Evolutionary conservation across 2,888 invertebrate genomes (phyloP), one percentile per base, ranked within the genome.

Genomic region (Pyrrhosoma nymphula): DNA sequence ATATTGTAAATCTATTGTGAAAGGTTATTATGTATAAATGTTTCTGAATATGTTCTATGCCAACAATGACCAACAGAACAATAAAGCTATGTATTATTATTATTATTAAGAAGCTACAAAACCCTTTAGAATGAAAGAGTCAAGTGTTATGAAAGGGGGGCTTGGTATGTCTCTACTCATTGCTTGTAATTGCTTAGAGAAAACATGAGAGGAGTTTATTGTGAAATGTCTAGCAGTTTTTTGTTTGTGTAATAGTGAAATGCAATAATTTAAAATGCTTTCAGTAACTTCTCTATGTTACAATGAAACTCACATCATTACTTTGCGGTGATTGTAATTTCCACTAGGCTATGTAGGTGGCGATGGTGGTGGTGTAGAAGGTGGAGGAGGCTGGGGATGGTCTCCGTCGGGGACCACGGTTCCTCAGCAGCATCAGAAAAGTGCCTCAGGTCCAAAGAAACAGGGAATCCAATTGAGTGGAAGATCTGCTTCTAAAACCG

Each of bases 391-490:
- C n/a, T 93, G 93, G 93, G 63, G 47, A 16, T 39, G 69, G 69
- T 47, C 93, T 47, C 69, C 69, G 55, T 47, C 63, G 23, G 69
- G 69, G n/a, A 39, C 93, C 23, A 69, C 93, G 20, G 69, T 69
- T 47, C 93, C 63, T 39, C 93, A 91, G 91, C 91, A 93, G 47
- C 89, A 89, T 89, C 93, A 93, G 93, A 93, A 69, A 93, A 69
- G 93, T 93, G 93, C 69, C 93, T 93, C 93, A 93, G 93, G 47
- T 89, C 89, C 47, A 55, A 93, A 47, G 93, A 93, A 93, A 69
- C 93, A 93, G 69, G 93, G 93, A 93, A 93, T 93, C 69, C 93
- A 93, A n/a, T 69, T 93, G 47, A 69, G 75, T 47, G 93, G 69
- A 63, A 93, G 93, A 69, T 63, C 69, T 69, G 47, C 93, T 26